Percentiles rank a stretch among this genome's conserved stretches.
These are phyloP conservation scores for Drosophila kokeensis DNA, from an alignment of 2,888 invertebrate species.

Conservation along the genomic window DNA sequence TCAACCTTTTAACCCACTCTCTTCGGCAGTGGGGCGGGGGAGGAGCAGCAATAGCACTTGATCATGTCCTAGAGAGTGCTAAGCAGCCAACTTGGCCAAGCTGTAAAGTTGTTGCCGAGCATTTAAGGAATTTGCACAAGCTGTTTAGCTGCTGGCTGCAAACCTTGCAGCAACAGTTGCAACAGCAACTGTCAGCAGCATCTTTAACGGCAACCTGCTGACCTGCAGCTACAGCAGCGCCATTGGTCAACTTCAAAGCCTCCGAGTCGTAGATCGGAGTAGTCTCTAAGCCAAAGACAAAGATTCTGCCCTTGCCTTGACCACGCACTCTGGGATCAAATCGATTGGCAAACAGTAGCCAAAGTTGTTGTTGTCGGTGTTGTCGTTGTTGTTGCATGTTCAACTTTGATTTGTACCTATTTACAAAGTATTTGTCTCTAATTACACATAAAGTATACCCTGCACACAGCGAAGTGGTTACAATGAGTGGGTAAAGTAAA, in stretches of 20 bases:
- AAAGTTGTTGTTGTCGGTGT: constrained; percentile 41
- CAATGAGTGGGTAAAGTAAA: neutral
- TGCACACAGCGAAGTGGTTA: neutral
- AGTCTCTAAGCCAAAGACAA: constrained; percentile 11
- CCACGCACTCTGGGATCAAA: constrained; percentile 62
- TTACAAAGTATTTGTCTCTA: constrained; percentile 43
- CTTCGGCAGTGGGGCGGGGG: neutral
- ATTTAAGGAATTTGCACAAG: constrained; percentile 83
- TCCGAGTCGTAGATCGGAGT: constrained; percentile 25
- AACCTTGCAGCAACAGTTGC: constrained; percentile 24
- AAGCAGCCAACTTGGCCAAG: constrained; percentile 29
- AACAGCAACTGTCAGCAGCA: constrained; percentile 49
- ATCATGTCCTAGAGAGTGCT: constrained; percentile 52
- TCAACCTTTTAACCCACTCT: constrained; percentile 62
- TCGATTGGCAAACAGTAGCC: constrained; percentile 73
- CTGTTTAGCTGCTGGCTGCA: constrained; percentile 68
- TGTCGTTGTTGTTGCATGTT: constrained; percentile 41
- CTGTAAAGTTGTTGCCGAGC: constrained; percentile 52
- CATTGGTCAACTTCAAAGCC: constrained; percentile 69
- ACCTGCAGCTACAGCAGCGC: constrained; percentile 55
- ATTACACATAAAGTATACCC: constrained; percentile 9
- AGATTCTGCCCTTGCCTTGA: constrained; percentile 53
- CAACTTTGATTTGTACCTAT: constrained; percentile 67
- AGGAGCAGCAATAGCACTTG: constrained; percentile 47
- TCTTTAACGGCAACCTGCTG: constrained; percentile 73